These are phyloP conservation scores for Sterrhoptilus dennistouni DNA, from an alignment of 2,113 vertebrate species.

Conservation along the genomic window DNA sequence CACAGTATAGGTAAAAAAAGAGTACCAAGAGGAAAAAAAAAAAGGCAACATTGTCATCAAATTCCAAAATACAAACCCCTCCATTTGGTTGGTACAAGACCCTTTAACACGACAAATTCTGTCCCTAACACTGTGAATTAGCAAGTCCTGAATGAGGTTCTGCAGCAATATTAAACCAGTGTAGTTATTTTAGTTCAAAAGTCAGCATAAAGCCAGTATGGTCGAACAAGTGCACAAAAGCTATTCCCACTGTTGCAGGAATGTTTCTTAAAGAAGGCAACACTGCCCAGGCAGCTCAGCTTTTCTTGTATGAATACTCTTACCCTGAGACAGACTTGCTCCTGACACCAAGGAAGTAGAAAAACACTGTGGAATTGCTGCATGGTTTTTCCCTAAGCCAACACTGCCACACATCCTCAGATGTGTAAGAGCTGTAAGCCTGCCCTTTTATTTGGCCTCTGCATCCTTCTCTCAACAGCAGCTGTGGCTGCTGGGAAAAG, in stretches of 20 bases:
- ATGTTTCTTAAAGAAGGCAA: background rate
- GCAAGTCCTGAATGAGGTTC: background rate
- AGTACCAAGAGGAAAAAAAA: background rate
- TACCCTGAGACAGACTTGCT: background rate
- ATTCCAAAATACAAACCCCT: background rate
- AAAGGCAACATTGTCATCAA: background rate
- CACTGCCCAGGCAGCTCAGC: background rate
- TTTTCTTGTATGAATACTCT: background rate
- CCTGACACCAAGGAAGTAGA: background rate
- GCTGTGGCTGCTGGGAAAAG: background rate
- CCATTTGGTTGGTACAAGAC: background rate
- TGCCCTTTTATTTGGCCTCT: background rate
- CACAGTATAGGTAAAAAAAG: background rate
- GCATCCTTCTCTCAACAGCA: background rate
- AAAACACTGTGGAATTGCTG: background rate
- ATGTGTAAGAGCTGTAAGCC: background rate
- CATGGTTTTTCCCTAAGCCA: background rate
- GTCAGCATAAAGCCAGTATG: background rate
- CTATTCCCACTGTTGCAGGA: background rate
- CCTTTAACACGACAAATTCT: background rate
- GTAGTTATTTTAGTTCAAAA: background rate
- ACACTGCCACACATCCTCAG: background rate
- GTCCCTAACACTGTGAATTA: background rate
- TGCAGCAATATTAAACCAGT: background rate
- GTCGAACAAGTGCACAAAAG: background rate